Evolutionary conservation across 1,140 invertebrate species (phyloP), one percentile per base, ranked within the genome.

Genomic region (Ooceraea biroi): DNA sequence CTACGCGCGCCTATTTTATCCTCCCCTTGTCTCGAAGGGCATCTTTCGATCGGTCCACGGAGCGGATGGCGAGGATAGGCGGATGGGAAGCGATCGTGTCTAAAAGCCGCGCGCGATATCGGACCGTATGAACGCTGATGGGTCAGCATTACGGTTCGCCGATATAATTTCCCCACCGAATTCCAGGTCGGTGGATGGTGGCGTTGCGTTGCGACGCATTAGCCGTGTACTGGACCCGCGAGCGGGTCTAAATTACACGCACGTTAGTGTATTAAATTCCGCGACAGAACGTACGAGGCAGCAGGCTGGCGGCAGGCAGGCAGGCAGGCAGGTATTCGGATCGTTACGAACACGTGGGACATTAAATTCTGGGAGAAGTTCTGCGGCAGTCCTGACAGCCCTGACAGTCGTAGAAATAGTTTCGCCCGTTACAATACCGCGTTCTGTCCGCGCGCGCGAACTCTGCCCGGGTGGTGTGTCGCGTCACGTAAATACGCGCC

Each of bases 211-310:
- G 74, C 73, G 74, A 88, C 76, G 73, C 76, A 83, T 88, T 88
- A 84, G 58, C 85, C 68, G 80, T 80, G 44, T 63, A 57, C 73
- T 30, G 86, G 66, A 76, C 86, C 36, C 65, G 8, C 5, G 52
- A 63, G 76, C 87, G 57, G 83, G 74, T 88, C 87, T 88, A 88
- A 88, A 88, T 88, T 88, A 88, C 87, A 74, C 87, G 77, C 73
- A 83, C 86, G 87, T 85, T 88, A 88, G 86, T 85, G 87, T 88
- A 88, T 88, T 88, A 88, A 88, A 88, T 88, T 88, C 86, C 87
- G 69, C 71, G 65, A 86, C 63, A 76, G 87, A 80, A 88, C 86
- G 57, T 88, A 88, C 71, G 86, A 61, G 65, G n/a, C 1, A 55
- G 50, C 36, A 19, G 19, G 41, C 60, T 25, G 44, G 61, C 41